Evolutionary conservation across 2,797 vertebrate species (phyloP), one percentile per base, ranked within the genome.

Genomic region (Acestrorhynchus altus): DNA sequence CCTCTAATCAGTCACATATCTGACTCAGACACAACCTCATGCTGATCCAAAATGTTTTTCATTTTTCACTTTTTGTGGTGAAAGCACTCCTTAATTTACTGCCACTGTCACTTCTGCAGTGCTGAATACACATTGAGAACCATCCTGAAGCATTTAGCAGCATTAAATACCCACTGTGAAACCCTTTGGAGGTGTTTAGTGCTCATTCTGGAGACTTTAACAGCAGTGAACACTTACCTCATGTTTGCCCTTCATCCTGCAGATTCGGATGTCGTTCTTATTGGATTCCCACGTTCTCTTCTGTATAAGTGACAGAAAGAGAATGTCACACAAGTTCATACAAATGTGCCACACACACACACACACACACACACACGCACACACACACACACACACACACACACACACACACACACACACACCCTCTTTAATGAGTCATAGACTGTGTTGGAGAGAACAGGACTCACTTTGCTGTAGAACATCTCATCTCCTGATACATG

Each of bases 231-330:
- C 56, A 49, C 65, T 42, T 86, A 98, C 97, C 95, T 98, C 96
- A 0, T 97, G 96, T 81, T 99, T 98, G 86, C 97, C 97, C 90
- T 98, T 99, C 97, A 98, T 98, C 61, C 95, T 86, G 86, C 97
- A 99, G 90, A 98, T 96, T 81, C 95, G 92, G 76, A 98, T 98
- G 89, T 99, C 96, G 0, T 96, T 96, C 83, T 96, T 96, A 83
- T 96, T 98, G 35, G 97, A 97, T 84, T 90, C 94, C 97, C 97
- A 98, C 0, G 96, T 97, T 83, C 96, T 90, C 86, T 97, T 98
- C 97, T 98, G 90, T 1, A 69, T 78, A 0, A 35, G 60, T 28
- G 51, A 69, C 71, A 75, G 47, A 31, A 51, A 35, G 69, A 63
- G 6, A 35, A 35, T 35, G 24, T 74, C 39, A 52, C 24, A n/a